Evolutionary conservation across 2,888 invertebrate genomes (phyloP), one percentile per base, ranked within the genome.

Genomic region (Hymenopus coronatus): DNA sequence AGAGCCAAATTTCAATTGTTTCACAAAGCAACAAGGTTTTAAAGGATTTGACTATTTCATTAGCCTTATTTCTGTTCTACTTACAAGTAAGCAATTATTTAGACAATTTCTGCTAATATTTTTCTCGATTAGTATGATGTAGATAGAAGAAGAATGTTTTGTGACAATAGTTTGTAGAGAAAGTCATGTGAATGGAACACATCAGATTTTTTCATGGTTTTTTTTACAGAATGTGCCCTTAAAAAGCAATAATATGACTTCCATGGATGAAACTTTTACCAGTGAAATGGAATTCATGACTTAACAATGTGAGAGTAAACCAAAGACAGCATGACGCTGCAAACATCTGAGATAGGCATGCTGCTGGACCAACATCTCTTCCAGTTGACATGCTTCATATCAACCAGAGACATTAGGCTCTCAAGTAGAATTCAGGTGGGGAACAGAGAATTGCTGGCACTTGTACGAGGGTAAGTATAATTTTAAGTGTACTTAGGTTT

Each of bases 401-500:
- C 90, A 70, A 90, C 90, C n/a, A 88, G 46, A 20, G 88, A 89
- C 30, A 84, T 90, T 33, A 30, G 82, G 28, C 33, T 90, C 6
- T 88, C 90, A 14, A 89, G 90, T 70, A 83, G 90, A 12, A 83
- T 86, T 81, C 88, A 89, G 70, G 84, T 89, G 28, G 89, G 90
- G 4, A 33, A 83, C 9, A 89, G 89, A 40, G 89, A 90, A 83
- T 83, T 90, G 4, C 87, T 90, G 28, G 90, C 90, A 9, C 89
- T 90, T 70, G 89, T 90, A 54, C 89, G 85, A 28, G 89, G 89
- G 90, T 90, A 83, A 89, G 89, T 84, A 3, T 28, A 20, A 7
- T 25, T 83, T 15, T 15, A 28, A 28, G 8, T 28, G 3, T 83
- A 20, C 83, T 28, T 40, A 1, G 2, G 40, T 9, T 40, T 40